Conservation (phyloP, 2,888 invertebrate species). For the Coelopa pilipes region DNA sequence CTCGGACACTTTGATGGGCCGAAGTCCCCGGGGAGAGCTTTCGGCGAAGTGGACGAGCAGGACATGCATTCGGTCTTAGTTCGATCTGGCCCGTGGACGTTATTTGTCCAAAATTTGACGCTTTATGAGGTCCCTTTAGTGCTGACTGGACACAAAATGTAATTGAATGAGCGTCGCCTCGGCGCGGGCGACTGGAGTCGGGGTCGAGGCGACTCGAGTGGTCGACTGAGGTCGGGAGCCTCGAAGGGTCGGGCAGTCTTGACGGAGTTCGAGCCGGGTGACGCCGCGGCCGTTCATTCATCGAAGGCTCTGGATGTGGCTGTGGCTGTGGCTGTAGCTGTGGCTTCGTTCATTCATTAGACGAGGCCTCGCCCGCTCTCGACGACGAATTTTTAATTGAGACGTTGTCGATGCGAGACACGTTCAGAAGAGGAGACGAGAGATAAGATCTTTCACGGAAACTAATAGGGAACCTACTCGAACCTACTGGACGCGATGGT, state of each 20-base stretch:
- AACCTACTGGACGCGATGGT: conserved; percentile 21
- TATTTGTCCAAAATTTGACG: conserved; percentile 45
- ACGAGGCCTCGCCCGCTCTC: not conserved
- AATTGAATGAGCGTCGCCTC: conserved; percentile 49
- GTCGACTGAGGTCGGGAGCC: not conserved
- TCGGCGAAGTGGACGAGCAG: conserved; percentile 41
- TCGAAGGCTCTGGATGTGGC: not conserved
- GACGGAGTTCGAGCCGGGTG: not conserved
- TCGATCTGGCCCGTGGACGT: conserved; percentile 27
- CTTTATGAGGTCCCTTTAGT: conserved; percentile 52
- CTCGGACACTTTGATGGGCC: conserved; percentile 48
- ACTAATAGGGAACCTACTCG: conserved; percentile 32
- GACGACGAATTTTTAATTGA: conserved; percentile 23
- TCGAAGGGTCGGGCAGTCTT: not conserved
- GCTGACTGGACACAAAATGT: conserved; percentile 52
- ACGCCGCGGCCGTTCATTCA: conserved; percentile 6
- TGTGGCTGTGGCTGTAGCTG: too few relatives aligned
- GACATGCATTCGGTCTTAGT: conserved; percentile 39
- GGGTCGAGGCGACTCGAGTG: not conserved
- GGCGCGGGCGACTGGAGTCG: conserved; percentile 29
- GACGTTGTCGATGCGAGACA: conserved; percentile 43
- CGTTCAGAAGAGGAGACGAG: conserved; percentile 37
- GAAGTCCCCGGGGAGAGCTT: conserved; percentile 46
- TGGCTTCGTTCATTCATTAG: too few relatives aligned
- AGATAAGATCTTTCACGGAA: conserved; percentile 35